Base-by-base conservation (phyloP, 1,140 invertebrate genomes). In the Drosophila mayri region DNA sequence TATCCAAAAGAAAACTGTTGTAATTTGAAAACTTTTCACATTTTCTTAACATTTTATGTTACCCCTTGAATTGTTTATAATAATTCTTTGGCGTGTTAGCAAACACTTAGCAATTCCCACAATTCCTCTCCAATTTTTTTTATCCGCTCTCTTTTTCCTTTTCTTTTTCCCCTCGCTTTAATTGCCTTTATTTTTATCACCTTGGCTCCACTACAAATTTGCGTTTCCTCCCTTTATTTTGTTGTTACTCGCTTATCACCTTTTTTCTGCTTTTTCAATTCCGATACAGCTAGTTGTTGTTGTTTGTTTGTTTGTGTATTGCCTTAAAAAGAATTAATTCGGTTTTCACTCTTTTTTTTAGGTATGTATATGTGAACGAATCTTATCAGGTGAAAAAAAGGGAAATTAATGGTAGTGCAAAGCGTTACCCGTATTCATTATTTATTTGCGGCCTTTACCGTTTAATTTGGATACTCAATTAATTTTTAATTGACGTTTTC, bases 401-500 rank as follows among this genome's bases (percentile, higher is more conserved):
- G 9, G n/a, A 72, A 54, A 43, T 61, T 49, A 38, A 54, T 35
- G 28, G 14, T 55, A 37, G 12, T 54, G 47, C 44, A 61, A 44
- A 50, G 46, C 41, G 43, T 40, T 38, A 47, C 43, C 37, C 14
- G 37, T 52, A 44, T 59, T 35, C n/a, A 14, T 41, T 54, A 63
- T 65, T 62, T 47, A 37, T 55, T 61, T 41, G 9, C 14, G 7
- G 58, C 16, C 49, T 28, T 46, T 50, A 25, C 20, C 41, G 52
- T 52, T 20, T 22, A 57, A 68, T 63, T 76, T 54, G 64, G 32
- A 65, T 58, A 73, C 46, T 70, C 60, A 87, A 82, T 82, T 65
- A 44, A 79, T 64, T 75, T 78, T 62, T 52, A 80, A 81, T 49
- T 81, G 82, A 78, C 77, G 77, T 65, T 84, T 77, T 43, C 37